Percentiles rank a stretch among this genome's conserved stretches.
phyloP scores from a whole-genome alignment of 2,888 invertebrate species.

The Xylota sylvarum region DNA sequence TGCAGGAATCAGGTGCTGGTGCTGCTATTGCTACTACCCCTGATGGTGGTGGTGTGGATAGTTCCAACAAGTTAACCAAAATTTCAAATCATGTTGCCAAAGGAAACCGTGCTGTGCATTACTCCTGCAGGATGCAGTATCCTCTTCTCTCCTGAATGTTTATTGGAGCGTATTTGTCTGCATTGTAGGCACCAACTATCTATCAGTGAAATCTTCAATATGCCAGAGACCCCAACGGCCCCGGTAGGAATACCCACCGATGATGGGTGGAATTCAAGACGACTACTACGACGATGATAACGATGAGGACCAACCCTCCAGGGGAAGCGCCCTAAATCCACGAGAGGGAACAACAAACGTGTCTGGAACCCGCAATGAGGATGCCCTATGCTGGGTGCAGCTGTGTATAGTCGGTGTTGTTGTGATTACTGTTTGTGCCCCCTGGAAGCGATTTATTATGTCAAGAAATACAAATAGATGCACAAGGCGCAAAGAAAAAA shows the following conservation, averaged over 20 bases:
- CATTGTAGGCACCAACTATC: slow-evolving; percentile 63
- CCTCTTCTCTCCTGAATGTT: slow-evolving; percentile 5
- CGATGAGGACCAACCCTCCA: not conserved
- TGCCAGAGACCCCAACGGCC: slow-evolving; percentile 20
- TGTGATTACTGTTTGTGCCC: slow-evolving; percentile 34
- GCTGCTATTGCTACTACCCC: not conserved
- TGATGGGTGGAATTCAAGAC: slow-evolving; percentile 61
- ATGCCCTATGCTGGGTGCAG: slow-evolving; percentile 26
- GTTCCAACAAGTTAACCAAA: slow-evolving; percentile 59
- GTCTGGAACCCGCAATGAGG: slow-evolving; percentile 56
- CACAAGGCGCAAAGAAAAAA: not conserved
- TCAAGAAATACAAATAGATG: slow-evolving; percentile 50
- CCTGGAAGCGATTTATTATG: slow-evolving; percentile 62
- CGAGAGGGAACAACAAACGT: slow-evolving; percentile 60
- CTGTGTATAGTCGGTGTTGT: slow-evolving; percentile 19
- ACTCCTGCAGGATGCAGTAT: slow-evolving; percentile 9
- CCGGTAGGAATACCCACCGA: slow-evolving; percentile 7
- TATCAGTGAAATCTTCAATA: slow-evolving; percentile 60
- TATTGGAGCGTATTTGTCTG: slow-evolving; percentile 65
- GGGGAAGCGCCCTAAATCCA: slow-evolving; percentile 21
- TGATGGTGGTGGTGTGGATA: slow-evolving; percentile 7
- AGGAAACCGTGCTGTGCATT: slow-evolving; percentile 46
- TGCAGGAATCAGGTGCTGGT: not conserved
- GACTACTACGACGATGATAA: not conserved
- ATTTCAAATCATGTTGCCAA: slow-evolving; percentile 61